Evolutionary conservation across 1,140 invertebrate species (phyloP), one percentile per base, ranked within the genome.

Genomic region (Macrocentrus cingulum): DNA sequence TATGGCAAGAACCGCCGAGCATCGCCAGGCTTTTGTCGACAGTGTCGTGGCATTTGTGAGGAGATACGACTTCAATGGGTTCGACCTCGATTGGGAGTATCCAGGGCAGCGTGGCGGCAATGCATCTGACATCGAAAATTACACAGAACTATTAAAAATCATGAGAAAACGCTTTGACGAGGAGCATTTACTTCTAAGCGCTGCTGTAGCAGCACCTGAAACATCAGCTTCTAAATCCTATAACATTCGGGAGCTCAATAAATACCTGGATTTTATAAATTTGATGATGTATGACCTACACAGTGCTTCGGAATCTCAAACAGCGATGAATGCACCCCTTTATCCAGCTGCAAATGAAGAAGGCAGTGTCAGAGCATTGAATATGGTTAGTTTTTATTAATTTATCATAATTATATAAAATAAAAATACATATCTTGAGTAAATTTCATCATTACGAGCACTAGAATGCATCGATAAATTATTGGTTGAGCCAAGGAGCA

Each of bases 221-320:
- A 65, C 65, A 13, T 79, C 81, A 0, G 82, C 86, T 1, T 70
- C 75, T 3, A 54, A 71, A 16, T 87, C 87, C 0, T 89, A 89
- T 64, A 77, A 88, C 61, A 81, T 88, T 58, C 71, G 81, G 1
- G 68, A 66, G 5, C 75, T 87, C 32, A 71, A 76, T 9, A 66
- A 76, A 39, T 48, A 84, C 53, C 65, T 88, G 20, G 84, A 89
- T 66, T 75, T 83, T 6, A 82, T 89, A 9, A 84, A 85, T 63
- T 59, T 90, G 0, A 90, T 90, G 88, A 71, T 85, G 0, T 91
- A 91, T 60, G 89, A 91, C 68, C 80, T 88, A 55, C 84, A 89
- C 65, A 88, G 87, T 2, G 57, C 78, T 44, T 85, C 83, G 83
- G 84, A 88, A 56, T 29, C 62, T 1, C 71, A 69, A 1, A 84